Evolutionary conservation across 2,888 invertebrate genomes (phyloP).

Genomic region (Suillia variegata): DNA sequence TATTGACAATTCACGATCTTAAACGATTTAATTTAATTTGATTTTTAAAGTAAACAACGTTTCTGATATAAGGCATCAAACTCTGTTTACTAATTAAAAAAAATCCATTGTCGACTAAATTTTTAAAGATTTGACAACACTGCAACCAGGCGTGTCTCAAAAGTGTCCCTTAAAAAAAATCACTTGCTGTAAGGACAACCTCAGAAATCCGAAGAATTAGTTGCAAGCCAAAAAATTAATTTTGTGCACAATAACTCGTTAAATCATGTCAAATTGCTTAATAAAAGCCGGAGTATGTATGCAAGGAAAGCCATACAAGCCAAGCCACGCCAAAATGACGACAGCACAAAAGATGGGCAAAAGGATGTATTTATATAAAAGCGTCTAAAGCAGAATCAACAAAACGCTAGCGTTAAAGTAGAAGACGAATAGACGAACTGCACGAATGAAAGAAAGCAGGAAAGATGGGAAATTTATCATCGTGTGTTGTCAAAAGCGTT

Average conservation of each 20-base stretch:
- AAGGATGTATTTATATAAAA: too few relatives aligned
- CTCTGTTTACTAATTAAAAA: too few relatives aligned
- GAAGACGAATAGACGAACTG: neutral
- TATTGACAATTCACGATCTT: too few relatives aligned
- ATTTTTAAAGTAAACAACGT: too few relatives aligned
- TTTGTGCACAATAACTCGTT: neutral
- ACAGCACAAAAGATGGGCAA: neutral
- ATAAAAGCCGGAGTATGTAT: neutral
- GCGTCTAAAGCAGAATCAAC: too few relatives aligned
- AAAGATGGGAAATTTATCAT: conserved; percentile 3
- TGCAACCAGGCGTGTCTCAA: too few relatives aligned
- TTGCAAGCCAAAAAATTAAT: neutral
- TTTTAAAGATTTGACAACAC: neutral
- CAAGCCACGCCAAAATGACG: neutral
- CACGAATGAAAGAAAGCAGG: too few relatives aligned
- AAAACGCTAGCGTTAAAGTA: neutral
- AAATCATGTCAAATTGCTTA: neutral
- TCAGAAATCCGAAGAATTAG: neutral
- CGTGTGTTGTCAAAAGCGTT: conserved; percentile 45
- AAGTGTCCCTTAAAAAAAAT: too few relatives aligned
- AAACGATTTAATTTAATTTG: too few relatives aligned
- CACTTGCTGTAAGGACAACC: too few relatives aligned
- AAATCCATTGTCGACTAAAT: neutral
- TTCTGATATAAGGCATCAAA: too few relatives aligned
- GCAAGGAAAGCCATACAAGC: neutral